A percentile compares a stretch with the other conserved stretches of the same genome.
Evolutionary conservation across 2,888 invertebrate genomes (phyloP).

Genomic region (Dicranocentrus wangi): DNA sequence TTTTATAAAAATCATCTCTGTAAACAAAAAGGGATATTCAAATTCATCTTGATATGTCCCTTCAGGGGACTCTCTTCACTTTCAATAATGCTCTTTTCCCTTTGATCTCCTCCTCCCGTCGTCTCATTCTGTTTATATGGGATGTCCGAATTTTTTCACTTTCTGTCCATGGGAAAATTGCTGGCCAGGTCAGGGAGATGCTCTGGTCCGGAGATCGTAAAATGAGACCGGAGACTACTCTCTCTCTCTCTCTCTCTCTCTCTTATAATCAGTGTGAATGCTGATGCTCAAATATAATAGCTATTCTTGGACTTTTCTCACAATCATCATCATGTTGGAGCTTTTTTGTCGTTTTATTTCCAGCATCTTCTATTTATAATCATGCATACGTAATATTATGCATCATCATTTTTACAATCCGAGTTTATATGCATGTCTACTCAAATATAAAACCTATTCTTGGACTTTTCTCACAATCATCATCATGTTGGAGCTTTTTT

Average conservation of each 20-base stretch:
- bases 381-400: not conserved
- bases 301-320: no score
- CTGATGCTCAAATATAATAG: no score
- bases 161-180: slow-evolving; percentile 50
- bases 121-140: slow-evolving; percentile 3
- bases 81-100: slow-evolving; percentile 48
- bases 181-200: slow-evolving; percentile 49
- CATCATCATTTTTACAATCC: no score
- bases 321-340: no score
- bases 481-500: no score
- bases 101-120: not conserved
- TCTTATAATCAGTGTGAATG: no score
- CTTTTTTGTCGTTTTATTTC: no score
- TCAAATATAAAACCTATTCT: no score
- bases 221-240: not conserved
- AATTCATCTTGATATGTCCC: slow-evolving; percentile 33
- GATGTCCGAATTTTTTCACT: slow-evolving; percentile 52
- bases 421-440: no score
- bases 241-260: no score
- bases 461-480: no score
- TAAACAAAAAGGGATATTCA: slow-evolving; percentile 48
- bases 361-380: not conserved
- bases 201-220: not conserved
- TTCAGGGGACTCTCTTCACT: slow-evolving; percentile 33
- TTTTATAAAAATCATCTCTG: slow-evolving; percentile 65